Percentiles rank a stretch among this genome's conserved stretches.
Conservation (phyloP, 2,888 invertebrate genomes). For the Eupithecia pulchellata region DNA sequence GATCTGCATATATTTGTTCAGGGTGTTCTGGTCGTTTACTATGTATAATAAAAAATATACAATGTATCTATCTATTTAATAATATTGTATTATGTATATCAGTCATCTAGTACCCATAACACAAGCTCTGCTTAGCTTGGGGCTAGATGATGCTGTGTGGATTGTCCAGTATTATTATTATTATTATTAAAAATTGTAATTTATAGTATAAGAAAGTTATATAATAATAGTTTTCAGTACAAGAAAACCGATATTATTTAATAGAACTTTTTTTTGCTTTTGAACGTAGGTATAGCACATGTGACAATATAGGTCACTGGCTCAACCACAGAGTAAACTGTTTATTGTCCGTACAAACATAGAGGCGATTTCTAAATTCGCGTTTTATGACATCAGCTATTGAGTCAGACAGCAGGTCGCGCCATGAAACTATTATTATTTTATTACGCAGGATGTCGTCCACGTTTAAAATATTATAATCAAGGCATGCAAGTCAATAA, state of each 20-base stretch:
- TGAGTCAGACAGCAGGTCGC: constrained; percentile 51
- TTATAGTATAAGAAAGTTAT: too few relatives aligned
- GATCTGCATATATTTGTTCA: too few relatives aligned
- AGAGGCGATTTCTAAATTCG: constrained; percentile 53
- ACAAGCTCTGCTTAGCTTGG: too few relatives aligned
- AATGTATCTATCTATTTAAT: too few relatives aligned
- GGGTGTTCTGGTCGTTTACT: too few relatives aligned
- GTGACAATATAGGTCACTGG: constrained; percentile 27
- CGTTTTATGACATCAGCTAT: constrained; percentile 55
- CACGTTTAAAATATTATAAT: constrained; percentile 8
- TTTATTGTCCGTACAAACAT: constrained; percentile 11
- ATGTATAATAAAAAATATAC: too few relatives aligned
- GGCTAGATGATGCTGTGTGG: too few relatives aligned
- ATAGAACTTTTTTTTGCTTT: background rate
- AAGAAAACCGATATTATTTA: background rate
- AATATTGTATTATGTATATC: too few relatives aligned
- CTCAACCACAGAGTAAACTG: constrained; percentile 16
- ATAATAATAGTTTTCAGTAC: too few relatives aligned
- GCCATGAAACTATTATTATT: constrained; percentile 24
- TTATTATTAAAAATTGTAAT: too few relatives aligned
- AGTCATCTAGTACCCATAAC: too few relatives aligned
- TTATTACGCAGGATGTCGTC: constrained; percentile 21
- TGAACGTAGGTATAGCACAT: background rate
- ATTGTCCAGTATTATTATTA: too few relatives aligned
- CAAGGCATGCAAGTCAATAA: background rate